Base-by-base conservation (phyloP, 2,113 vertebrate genomes). In the Toxostoma redivivum region DNA sequence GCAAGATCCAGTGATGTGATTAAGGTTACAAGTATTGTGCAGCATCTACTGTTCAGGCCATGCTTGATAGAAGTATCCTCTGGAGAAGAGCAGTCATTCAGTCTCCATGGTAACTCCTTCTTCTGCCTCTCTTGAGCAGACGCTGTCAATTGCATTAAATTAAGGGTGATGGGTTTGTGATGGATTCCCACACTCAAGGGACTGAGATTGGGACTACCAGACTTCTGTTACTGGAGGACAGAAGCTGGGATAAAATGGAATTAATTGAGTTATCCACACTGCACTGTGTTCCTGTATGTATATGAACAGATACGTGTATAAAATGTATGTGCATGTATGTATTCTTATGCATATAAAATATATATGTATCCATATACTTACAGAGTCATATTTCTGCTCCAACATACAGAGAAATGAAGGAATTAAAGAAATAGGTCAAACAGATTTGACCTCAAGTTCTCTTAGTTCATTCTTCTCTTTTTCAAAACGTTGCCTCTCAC, bases 51-150 rank as follows among this genome's bases (percentile, higher is more conserved):
- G 24, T 92, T 95, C 90, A 91, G 56, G 72, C 38, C 0, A 2
- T 91, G 31, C 69, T 91, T 88, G 66, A 77, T 96, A 94, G 93
- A 97, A 88, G 51, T 30, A 81, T 73, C 64, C 65, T 94, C 53
- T 81, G 58, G 81, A 96, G 86, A 91, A 60, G 45, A 95, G 57
- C 76, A 62, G 56, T 94, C 81, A 4, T 82, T 96, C 91, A 86
- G 65, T 96, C 88, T 94, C 96, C 87, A 93, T 97, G 92, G 91
- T 86, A 97, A 97, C 87, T 87, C 84, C 57, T 84, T 69, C 67
- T 95, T 95, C 70, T 91, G 42, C 54, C 77, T 94, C 60, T 76
- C 88, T 71, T 88, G 81, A 84, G 48, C 56, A 61, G 38, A 81
- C 50, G 67, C 64, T 94, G 83, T 70, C 91, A 93, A 12, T 70